Base-by-base conservation (phyloP, 2,113 vertebrate species). In the Vulpes vulpes region DNA sequence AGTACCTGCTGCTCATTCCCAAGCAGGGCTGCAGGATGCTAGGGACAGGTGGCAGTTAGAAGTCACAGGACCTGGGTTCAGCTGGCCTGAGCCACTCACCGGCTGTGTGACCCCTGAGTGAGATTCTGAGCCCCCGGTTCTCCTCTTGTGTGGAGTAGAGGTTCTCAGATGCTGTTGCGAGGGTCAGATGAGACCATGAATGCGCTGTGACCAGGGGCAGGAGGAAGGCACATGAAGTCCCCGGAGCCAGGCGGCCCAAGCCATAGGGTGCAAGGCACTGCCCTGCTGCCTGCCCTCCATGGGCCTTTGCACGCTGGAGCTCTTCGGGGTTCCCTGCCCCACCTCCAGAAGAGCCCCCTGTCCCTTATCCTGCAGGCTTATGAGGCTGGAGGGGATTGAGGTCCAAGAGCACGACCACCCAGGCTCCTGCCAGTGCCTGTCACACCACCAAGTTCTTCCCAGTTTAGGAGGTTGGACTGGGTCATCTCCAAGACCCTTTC, bases 241-340 rank as follows among this genome's bases (percentile, higher is more conserved):
- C 25, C 6, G 35, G 27, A 89, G 69, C 67, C 32, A 32, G 22
- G 55, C 43, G 25, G 38, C 43, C 64, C 0, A 2, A 3, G 30
- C 38, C 49, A 15, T 17, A 1, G 11, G 59, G 11, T 30, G 0
- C 27, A 55, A 51, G 43, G 43, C 27, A 0, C 11, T 0, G 0
- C 20, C 49, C 38, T 15, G 2, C 67, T 2, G 12, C 23, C 86
- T 35, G 32, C 32, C 43, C 3, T 83, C 51, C 57, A 15, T 1
- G 11, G 38, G 17, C 35, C 49, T 82, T 22, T 20, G 35, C 9
- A 0, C 1, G 0, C 8, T 7, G 60, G 35, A 60, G 4, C 15
- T 0, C 17, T 5, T 15, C 0, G 4, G 7, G 60, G 38, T 62
- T 27, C 35, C 38, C 49, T 87, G 51, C 9, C 14, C 27, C n/a